These are phyloP conservation scores for Xestia sexstrigata DNA, from an alignment of 2,888 invertebrate species.

Conservation along the genomic window DNA sequence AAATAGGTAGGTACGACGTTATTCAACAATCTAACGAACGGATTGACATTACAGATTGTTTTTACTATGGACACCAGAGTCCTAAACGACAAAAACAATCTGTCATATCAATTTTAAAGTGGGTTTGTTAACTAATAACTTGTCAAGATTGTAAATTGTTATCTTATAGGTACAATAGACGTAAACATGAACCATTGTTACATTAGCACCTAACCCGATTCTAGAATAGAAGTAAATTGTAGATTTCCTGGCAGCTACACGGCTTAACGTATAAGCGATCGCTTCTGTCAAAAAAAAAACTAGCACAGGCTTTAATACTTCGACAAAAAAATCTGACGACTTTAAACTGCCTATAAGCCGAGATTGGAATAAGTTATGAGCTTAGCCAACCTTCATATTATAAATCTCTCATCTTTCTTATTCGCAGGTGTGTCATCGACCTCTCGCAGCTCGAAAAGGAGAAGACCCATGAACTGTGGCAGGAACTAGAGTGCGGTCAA, in stretches of 20 bases:
- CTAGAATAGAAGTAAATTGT: neutral
- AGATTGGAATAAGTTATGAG: neutral
- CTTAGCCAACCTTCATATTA: neutral
- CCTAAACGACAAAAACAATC: slow-evolving; percentile 4
- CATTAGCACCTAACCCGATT: neutral
- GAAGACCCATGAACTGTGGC: slow-evolving; percentile 87
- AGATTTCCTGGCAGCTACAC: neutral
- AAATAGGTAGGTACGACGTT: neutral
- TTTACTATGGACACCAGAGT: neutral
- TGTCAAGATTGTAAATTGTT: neutral
- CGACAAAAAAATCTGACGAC: neutral
- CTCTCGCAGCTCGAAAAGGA: slow-evolving; percentile 84
- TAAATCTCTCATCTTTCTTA: neutral
- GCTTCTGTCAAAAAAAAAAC: neutral
- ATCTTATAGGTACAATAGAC: neutral
- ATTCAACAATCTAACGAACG: neutral
- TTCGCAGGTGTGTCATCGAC: slow-evolving; percentile 83
- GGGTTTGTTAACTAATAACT: neutral
- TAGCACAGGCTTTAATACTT: neutral
- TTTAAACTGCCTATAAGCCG: neutral
- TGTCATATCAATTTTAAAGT: slow-evolving; percentile 7
- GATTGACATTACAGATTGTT: neutral
- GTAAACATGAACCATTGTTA: neutral
- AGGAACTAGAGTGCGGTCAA: slow-evolving; percentile 84
- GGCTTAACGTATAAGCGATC: neutral